Conservation (phyloP, 2,797 vertebrate species). For the Arctocebus calabarensis region DNA sequence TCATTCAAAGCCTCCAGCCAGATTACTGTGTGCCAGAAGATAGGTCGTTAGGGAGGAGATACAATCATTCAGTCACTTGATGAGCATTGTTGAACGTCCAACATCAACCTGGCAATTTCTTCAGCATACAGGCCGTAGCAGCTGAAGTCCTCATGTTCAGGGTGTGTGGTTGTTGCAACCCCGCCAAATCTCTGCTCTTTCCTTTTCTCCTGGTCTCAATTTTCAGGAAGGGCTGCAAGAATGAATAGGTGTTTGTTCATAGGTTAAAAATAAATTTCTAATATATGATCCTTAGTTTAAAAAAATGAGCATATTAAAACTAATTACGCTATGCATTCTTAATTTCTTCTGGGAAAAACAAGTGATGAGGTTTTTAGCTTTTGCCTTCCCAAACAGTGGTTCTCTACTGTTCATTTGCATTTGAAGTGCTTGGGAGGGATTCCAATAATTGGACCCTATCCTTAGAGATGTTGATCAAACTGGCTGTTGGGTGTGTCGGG, state of each 20-base stretch:
- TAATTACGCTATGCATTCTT: background rate
- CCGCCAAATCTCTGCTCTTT: background rate
- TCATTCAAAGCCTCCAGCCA: background rate
- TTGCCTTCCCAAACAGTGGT: background rate
- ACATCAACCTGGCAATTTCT: rapidly evolving
- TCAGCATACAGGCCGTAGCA: background rate
- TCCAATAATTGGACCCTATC: too few relatives aligned
- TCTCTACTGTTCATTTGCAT: background rate
- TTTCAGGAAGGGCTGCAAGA: background rate
- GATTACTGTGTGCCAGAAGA: background rate
- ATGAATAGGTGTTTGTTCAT: background rate
- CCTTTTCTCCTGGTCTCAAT: background rate
- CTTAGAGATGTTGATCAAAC: background rate
- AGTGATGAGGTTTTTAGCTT: background rate
- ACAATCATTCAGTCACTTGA: rapidly evolving
- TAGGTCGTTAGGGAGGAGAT: background rate
- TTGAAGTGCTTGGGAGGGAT: background rate
- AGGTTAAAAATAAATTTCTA: slow-evolving; percentile 20
- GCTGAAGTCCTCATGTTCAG: background rate
- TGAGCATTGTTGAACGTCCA: background rate
- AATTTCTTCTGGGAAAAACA: background rate
- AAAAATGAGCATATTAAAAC: background rate
- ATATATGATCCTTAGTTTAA: background rate
- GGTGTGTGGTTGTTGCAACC: background rate
- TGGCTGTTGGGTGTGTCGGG: background rate